Percentiles rank a stretch among this genome's conserved stretches.
Evolutionary conservation across 2,888 invertebrate species (phyloP).

Genomic region (Cactoblastis cactorum): DNA sequence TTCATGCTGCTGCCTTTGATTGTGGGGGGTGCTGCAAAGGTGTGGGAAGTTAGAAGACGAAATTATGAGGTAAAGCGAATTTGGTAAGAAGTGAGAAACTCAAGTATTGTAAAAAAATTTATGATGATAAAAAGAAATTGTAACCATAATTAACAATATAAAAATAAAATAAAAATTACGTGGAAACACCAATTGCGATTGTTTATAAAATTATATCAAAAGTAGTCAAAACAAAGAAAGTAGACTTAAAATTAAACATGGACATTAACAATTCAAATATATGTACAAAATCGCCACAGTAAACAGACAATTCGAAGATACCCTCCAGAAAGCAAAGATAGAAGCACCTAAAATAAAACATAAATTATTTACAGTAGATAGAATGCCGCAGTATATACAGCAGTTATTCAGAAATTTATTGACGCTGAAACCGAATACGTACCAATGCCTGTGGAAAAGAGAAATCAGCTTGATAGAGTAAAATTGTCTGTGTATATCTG

Average conservation of each 20-base stretch:
- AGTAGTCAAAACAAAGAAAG: too few relatives aligned
- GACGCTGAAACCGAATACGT: conserved; percentile 29
- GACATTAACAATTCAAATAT: background rate
- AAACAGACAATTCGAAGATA: conserved; percentile 9
- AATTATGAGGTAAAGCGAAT: background rate
- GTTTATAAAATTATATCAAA: too few relatives aligned
- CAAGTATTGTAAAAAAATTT: background rate
- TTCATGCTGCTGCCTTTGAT: conserved; percentile 86
- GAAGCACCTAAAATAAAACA: conserved; percentile 39
- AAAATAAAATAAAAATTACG: too few relatives aligned
- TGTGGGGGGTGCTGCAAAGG: conserved; percentile 82
- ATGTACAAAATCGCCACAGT: background rate
- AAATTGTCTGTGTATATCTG: conserved; percentile 24
- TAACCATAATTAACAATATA: too few relatives aligned
- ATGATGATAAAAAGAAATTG: too few relatives aligned
- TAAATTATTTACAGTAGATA: conserved; percentile 39
- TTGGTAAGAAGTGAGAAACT: background rate
- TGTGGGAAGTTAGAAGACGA: background rate
- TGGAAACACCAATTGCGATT: too few relatives aligned
- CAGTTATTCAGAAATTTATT: conserved; percentile 44
- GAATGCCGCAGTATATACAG: conserved; percentile 61
- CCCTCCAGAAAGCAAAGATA: conserved; percentile 30
- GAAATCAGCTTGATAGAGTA: conserved; percentile 9
- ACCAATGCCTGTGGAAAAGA: conserved; percentile 24
- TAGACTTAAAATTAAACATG: background rate